Percentiles rank a stretch among this genome's conserved stretches.
Conservation (phyloP, 2,888 invertebrate species). For the Drepanosiphum platanoidis region DNA sequence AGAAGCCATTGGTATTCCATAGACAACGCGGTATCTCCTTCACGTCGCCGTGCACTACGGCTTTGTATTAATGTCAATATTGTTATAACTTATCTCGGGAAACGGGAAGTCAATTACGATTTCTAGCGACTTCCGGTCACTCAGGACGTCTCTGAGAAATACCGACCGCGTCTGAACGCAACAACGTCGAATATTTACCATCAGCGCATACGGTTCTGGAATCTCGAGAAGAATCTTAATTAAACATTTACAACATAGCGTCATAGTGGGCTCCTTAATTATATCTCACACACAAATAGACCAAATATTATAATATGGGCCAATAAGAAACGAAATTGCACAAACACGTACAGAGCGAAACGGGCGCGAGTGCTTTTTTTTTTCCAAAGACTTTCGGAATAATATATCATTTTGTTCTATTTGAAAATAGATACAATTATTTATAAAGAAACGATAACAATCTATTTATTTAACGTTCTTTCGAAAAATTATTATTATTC, state of each 20-base stretch:
- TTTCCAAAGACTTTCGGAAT: too few relatives aligned
- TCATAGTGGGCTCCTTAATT: background rate
- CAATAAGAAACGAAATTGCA: too few relatives aligned
- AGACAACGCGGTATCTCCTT: background rate
- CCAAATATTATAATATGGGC: too few relatives aligned
- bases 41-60: background rate
- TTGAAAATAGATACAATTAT: too few relatives aligned
- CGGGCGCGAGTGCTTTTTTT: too few relatives aligned
- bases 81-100: background rate
- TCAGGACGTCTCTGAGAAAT: background rate
- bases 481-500: too few relatives aligned
- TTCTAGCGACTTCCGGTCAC: background rate
- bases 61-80: background rate
- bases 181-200: background rate
- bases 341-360: too few relatives aligned
- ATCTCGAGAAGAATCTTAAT: background rate
- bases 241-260: background rate
- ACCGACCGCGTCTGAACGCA: background rate
- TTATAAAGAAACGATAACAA: too few relatives aligned
- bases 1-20: too few relatives aligned
- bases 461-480: too few relatives aligned
- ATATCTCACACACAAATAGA: too few relatives aligned
- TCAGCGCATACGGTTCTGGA: background rate
- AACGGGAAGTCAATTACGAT: background rate
- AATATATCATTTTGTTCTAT: too few relatives aligned